Evolutionary conservation across 2,113 vertebrate species (phyloP).

Genomic region (Sinocyclocheilus maitianheensis): DNA sequence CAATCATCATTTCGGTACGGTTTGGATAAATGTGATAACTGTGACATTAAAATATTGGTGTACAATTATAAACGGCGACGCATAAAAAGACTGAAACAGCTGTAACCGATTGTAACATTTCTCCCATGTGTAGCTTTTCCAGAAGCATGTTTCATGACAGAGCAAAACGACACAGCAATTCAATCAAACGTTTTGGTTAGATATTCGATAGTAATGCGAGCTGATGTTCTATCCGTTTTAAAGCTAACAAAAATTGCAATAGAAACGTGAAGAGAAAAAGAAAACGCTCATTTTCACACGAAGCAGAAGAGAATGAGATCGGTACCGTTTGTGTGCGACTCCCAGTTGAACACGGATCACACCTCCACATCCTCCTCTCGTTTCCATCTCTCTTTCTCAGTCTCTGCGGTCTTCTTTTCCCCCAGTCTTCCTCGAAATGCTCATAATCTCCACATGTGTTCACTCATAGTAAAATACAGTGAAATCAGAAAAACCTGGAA

Average conservation of each 20-base stretch:
- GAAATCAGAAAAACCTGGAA: slow-evolving; percentile 64
- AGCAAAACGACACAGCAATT: background rate
- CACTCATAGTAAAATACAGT: slow-evolving; percentile 67
- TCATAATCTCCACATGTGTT: slow-evolving; percentile 69
- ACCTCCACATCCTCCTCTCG: slow-evolving; percentile 51
- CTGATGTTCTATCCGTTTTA: background rate
- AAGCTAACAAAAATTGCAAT: background rate
- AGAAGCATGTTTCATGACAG: background rate
- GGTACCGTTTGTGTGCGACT: slow-evolving; percentile 42
- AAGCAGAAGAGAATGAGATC: slow-evolving; percentile 45
- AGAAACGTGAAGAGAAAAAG: background rate
- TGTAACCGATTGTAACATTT: background rate
- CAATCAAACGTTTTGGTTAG: too few relatives aligned
- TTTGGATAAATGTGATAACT: background rate
- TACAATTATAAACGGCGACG: background rate
- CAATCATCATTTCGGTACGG: background rate
- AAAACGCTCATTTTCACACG: background rate
- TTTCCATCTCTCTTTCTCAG: slow-evolving; percentile 59
- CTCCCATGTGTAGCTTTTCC: too few relatives aligned
- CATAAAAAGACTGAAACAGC: background rate
- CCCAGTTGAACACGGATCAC: slow-evolving; percentile 39
- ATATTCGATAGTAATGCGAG: background rate
- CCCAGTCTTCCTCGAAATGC: slow-evolving; percentile 56
- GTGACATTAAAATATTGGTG: background rate
- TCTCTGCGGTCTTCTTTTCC: slow-evolving; percentile 46